Evolutionary conservation across 2,797 vertebrate genomes (phyloP).

Genomic region (Gobio occitaniae): DNA sequence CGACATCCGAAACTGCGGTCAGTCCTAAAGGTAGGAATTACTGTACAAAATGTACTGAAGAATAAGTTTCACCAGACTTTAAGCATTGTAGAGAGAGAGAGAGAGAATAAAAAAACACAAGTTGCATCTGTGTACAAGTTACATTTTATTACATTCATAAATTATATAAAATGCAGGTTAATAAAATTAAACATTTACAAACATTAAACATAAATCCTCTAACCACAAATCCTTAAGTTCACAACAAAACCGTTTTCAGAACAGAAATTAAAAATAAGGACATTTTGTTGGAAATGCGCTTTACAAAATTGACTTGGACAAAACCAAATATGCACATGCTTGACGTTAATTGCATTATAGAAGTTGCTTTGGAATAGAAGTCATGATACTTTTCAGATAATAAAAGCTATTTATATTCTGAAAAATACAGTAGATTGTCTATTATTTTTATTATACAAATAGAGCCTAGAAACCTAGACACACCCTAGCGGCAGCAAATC

Average conservation of each 20-base stretch:
- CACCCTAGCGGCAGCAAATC: too few species aligned
- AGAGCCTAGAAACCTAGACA: too few species aligned
- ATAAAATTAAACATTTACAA: neutral
- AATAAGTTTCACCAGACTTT: neutral
- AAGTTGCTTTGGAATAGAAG: neutral
- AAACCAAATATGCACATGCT: neutral
- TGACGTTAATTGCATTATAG: too few species aligned
- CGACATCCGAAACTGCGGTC: constrained; percentile 65
- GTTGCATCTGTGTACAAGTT: too few species aligned
- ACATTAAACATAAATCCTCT: neutral
- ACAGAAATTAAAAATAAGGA: neutral
- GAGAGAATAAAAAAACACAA: too few species aligned
- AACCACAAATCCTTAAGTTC: neutral
- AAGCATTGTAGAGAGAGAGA: neutral
- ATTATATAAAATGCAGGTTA: neutral
- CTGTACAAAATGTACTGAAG: neutral
- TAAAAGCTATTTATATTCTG: neutral
- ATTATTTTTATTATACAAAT: too few species aligned
- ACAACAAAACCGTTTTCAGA: neutral
- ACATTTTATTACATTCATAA: neutral
- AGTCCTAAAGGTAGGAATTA: constrained; percentile 74
- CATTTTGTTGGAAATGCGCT: neutral
- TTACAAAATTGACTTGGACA: neutral
- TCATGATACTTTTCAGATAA: neutral
- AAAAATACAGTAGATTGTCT: neutral